Evolutionary conservation across 2,113 vertebrate genomes (phyloP), one percentile per base, ranked within the genome.

Genomic region (Emberiza fucata): DNA sequence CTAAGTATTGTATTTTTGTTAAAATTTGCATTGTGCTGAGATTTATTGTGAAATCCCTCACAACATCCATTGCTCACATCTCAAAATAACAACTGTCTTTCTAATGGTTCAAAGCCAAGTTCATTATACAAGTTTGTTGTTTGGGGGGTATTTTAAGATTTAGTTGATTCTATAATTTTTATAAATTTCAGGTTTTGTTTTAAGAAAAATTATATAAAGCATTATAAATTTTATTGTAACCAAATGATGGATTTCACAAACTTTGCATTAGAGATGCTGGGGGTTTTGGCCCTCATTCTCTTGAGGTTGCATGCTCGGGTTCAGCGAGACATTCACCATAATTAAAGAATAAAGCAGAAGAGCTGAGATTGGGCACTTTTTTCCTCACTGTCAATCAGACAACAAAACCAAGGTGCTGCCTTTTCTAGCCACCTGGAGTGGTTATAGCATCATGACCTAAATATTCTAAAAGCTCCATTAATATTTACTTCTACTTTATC

Each of bases 201-300:
- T 45, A 64, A 51, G 35, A 25, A 68, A 84, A 84, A 42, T 9
- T 0, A 37, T 14, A 3, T 9, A 14, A 16, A 0, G 0, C 17
- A 10, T 40, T 42, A n/a, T 14, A 64, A 64, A 72, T 47, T 8
- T n/a, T 40, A 40, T 13, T 31, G 40, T 13, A 80, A 85, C 6
- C 8, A 51, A 56, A 61, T 15, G 7, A 31, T 7, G 1, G 6
- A 12, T 35, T 3, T 48, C 15, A 56, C 6, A 23, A 75, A 68
- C 39, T 33, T 57, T 20, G 8, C 14, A 8, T 14, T 33, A 54
- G 23, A n/a, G 5, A 16, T 65, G 11, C 4, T 88, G 35, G 5
- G 11, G 4, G 1, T 13, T 82, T 82, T 28, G 24, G 23, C 4
- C 6, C 2, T 71, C 21, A 25, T 57, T 69, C 7, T 73, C 14